These are phyloP conservation scores for Boleophthalmus pectinirostris DNA, from an alignment of 2,113 vertebrate genomes.

Conservation along the genomic window DNA sequence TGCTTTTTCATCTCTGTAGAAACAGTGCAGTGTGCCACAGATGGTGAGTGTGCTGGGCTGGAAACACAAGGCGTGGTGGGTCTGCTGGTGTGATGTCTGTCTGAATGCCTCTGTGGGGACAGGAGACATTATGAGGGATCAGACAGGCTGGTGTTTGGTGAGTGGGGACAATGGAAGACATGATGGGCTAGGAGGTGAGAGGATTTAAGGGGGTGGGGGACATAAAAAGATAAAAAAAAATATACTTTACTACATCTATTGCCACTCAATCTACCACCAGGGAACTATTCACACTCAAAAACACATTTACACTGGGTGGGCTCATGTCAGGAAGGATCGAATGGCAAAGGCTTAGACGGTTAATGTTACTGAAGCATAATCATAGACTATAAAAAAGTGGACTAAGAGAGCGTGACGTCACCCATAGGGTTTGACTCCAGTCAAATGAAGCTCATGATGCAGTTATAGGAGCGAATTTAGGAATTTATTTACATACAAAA, in stretches of 20 bases:
- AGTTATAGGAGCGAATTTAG: no score
- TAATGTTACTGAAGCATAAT: no score
- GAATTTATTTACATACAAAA: no score
- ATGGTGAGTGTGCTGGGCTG: conserved; percentile 46
- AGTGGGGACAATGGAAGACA: conserved; percentile 11
- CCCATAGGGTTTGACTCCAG: no score
- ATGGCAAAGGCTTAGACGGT: no score
- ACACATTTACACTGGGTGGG: no score
- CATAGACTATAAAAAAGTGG: no score
- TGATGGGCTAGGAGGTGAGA: neutral
- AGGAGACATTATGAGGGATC: conserved; percentile 6
- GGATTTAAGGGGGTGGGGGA: neutral
- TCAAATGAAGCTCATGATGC: no score
- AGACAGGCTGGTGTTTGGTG: neutral
- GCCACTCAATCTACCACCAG: no score
- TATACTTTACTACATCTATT: neutral
- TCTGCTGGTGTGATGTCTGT: conserved; percentile 36
- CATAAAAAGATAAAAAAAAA: neutral
- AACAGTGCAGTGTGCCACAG: conserved; percentile 45
- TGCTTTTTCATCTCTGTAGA: conserved; percentile 21
- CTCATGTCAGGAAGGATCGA: no score
- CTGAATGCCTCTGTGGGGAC: conserved; percentile 33
- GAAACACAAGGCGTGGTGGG: conserved; percentile 42
- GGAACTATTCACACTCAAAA: no score
- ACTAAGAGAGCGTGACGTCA: no score